Conservation (phyloP, 2,888 invertebrate species). For the Agonopterix alstromeriana region DNA sequence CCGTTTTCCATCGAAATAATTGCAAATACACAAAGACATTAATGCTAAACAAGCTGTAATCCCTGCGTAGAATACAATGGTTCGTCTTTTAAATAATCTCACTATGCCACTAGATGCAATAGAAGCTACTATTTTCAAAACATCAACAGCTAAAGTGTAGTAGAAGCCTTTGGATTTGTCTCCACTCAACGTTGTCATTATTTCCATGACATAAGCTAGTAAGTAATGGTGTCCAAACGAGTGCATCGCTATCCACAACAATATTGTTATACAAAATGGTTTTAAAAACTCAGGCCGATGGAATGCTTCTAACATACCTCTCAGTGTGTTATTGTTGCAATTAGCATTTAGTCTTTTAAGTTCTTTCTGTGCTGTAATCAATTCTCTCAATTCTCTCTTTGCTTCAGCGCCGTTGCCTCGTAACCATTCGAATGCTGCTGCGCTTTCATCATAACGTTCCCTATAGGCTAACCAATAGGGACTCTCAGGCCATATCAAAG, state of each 20-base stretch:
- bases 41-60: neutral
- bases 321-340: neutral
- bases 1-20: too few species aligned
- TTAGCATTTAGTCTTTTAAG: neutral
- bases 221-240: neutral
- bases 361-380: slow-evolving; percentile 13
- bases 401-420: slow-evolving; percentile 12
- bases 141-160: neutral
- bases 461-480: slow-evolving; percentile 18
- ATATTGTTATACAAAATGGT: neutral
- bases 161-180: neutral
- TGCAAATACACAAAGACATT: neutral
- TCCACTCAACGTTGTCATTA: neutral
- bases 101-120: neutral
- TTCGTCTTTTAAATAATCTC: neutral
- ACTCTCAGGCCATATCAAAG: slow-evolving; percentile 16
- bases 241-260: neutral
- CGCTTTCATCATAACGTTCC: slow-evolving; percentile 15
- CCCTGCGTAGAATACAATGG: neutral
- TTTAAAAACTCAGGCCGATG: neutral
- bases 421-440: slow-evolving; percentile 13
- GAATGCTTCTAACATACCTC: neutral
- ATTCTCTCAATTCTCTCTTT: slow-evolving; percentile 11
- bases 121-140: neutral
- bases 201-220: neutral